Percentiles rank a stretch among this genome's conserved stretches.
phyloP scores from a whole-genome alignment of 2,113 vertebrate species.

The Coptodon rendalli region DNA sequence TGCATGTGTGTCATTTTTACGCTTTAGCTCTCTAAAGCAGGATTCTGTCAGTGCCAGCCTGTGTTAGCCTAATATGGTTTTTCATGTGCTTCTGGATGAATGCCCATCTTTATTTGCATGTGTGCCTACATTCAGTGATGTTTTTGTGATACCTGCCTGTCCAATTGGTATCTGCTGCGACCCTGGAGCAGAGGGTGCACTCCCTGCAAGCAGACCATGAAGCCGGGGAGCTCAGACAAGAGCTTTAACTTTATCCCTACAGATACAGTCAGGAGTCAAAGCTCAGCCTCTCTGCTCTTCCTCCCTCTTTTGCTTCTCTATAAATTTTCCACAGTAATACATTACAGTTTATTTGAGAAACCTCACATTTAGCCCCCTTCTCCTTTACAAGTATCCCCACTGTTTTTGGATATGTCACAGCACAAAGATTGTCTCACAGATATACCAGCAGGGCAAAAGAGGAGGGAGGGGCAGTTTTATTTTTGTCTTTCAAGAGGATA shows the following conservation, averaged over 20 bases:
- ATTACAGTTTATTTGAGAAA: background rate
- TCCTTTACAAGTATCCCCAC: background rate
- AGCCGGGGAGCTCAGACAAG: background rate
- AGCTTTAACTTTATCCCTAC: background rate
- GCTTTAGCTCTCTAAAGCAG: background rate
- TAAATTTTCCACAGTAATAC: background rate
- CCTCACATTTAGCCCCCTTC: background rate
- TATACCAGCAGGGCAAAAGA: background rate
- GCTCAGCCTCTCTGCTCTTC: background rate
- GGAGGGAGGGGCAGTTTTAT: conserved; percentile 17
- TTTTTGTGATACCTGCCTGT: background rate
- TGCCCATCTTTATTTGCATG: background rate
- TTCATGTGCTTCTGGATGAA: background rate
- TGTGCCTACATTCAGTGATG: background rate
- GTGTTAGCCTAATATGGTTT: background rate
- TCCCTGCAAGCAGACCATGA: background rate
- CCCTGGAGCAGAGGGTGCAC: background rate
- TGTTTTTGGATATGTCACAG: background rate
- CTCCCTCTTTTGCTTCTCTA: background rate
- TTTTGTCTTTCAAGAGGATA: conserved; percentile 14
- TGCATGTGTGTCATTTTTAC: background rate
- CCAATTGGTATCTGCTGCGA: background rate
- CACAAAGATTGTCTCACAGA: background rate
- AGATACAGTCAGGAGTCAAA: background rate
- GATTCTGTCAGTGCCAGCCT: background rate